Evolutionary conservation across 2,888 invertebrate genomes (phyloP).

Genomic region (Parthenolecanium corni): DNA sequence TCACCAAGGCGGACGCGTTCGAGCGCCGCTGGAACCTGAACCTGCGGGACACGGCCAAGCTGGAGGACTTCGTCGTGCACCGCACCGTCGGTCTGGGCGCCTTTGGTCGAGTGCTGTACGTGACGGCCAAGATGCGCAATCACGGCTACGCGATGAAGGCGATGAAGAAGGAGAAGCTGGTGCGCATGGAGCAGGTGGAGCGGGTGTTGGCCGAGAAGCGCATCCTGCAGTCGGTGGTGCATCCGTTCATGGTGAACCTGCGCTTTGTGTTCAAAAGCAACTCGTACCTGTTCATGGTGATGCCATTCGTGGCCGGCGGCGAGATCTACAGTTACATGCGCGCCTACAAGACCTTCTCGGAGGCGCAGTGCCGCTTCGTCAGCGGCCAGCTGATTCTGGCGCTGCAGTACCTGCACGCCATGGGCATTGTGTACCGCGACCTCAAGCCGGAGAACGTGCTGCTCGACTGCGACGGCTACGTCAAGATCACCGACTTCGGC

Average conservation of each 20-base stretch:
- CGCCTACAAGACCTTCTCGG: not conserved
- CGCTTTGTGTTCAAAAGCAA: conserved; percentile 21
- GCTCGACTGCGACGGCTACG: conserved; percentile 20
- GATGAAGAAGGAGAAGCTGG: conserved; percentile 6
- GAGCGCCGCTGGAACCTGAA: conserved; percentile 13
- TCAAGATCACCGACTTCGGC: conserved; percentile 17
- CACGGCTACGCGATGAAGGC: conserved; percentile 10
- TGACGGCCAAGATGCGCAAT: not conserved
- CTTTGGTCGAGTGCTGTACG: conserved; percentile 15
- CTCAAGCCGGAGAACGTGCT: conserved; percentile 17
- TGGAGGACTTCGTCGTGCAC: conserved; percentile 7
- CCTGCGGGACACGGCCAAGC: conserved; percentile 6
- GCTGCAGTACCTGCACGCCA: conserved; percentile 12
- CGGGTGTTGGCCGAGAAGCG: conserved; percentile 12
- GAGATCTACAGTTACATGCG: conserved; percentile 18
- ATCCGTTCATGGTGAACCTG: conserved; percentile 14
- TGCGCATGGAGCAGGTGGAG: conserved; percentile 5
- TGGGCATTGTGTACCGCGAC: conserved; percentile 17
- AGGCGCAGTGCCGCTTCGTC: conserved; percentile 5
- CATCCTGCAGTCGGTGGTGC: conserved; percentile 9
- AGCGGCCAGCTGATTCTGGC: conserved; percentile 6
- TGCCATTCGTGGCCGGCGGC: conserved; percentile 16
- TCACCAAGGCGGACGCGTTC: not conserved
- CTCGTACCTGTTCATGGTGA: conserved; percentile 4
- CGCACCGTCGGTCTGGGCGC: conserved; percentile 17